Evolutionary conservation across 2,113 vertebrate genomes (phyloP).

Genomic region (Otis tarda): DNA sequence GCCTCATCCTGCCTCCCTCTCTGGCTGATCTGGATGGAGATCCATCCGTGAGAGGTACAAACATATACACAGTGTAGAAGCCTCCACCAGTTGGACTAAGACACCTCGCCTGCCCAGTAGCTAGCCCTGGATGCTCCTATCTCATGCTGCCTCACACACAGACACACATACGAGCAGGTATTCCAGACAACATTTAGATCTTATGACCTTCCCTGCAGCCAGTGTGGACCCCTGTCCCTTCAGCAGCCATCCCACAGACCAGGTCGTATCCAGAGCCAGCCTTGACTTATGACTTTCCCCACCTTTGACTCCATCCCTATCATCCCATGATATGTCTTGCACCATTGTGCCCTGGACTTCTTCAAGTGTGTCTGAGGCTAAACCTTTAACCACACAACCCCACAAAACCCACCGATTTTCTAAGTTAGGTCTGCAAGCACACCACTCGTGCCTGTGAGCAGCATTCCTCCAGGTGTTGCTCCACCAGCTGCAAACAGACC

Average conservation of each 20-base stretch:
- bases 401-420: not conserved
- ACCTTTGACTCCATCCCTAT: not conserved
- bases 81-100: not conserved
- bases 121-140: not conserved
- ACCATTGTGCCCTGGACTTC: rapidly evolving
- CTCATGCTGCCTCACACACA: rapidly evolving
- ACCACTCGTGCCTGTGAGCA: not conserved
- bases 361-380: not conserved
- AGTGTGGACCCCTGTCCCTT: rapidly evolving
- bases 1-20: not conserved
- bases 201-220: not conserved
- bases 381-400: not conserved
- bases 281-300: not conserved
- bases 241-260: not conserved
- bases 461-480: rapidly evolving
- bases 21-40: not conserved
- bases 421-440: not conserved
- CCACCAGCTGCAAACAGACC: not conserved
- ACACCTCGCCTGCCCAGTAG: no score
- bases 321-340: not conserved
- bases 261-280: not conserved
- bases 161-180: not conserved
- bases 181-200: not conserved
- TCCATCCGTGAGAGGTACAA: not conserved
- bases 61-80: not conserved